These are phyloP conservation scores for Sebastes baramenuke DNA, from an alignment of 2,797 vertebrate species.

Conservation along the genomic window DNA sequence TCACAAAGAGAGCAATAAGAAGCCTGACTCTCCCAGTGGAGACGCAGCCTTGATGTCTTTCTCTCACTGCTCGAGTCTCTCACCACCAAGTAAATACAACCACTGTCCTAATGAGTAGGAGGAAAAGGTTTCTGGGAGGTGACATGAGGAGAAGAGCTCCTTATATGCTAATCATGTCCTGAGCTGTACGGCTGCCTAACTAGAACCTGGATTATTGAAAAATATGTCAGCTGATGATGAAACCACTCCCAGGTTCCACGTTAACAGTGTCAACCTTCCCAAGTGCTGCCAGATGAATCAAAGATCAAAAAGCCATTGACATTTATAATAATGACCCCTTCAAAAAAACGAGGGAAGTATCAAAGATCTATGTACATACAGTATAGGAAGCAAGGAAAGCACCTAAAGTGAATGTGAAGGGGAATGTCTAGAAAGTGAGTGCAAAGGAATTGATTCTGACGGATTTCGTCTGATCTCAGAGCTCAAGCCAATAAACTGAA, in stretches of 20 bases:
- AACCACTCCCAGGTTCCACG: not conserved
- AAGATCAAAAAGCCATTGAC: constrained; percentile 28
- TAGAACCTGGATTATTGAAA: not conserved
- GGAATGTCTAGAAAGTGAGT: constrained; percentile 11
- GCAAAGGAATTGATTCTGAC: not conserved
- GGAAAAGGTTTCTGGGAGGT: constrained; percentile 12
- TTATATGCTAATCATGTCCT: not conserved
- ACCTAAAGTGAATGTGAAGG: not conserved
- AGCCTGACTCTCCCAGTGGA: not conserved
- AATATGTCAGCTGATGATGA: not conserved
- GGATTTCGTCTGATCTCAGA: not conserved
- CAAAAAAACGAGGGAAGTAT: not conserved
- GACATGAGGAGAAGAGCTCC: not conserved
- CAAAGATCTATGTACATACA: not conserved
- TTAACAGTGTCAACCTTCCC: not conserved
- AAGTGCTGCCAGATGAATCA: not conserved
- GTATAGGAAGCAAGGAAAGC: not conserved
- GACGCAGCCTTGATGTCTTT: not conserved
- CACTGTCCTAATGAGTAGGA: constrained; percentile 9
- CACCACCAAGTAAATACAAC: not conserved
- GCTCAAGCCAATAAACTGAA: not conserved
- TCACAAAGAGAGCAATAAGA: not conserved
- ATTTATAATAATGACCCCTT: constrained; percentile 3
- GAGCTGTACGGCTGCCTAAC: not conserved
- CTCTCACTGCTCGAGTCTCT: not conserved